A percentile compares a stretch with the other conserved stretches of the same genome.
Conservation (phyloP, 2,113 vertebrate genomes). For the Dipodomys ordii region DNA sequence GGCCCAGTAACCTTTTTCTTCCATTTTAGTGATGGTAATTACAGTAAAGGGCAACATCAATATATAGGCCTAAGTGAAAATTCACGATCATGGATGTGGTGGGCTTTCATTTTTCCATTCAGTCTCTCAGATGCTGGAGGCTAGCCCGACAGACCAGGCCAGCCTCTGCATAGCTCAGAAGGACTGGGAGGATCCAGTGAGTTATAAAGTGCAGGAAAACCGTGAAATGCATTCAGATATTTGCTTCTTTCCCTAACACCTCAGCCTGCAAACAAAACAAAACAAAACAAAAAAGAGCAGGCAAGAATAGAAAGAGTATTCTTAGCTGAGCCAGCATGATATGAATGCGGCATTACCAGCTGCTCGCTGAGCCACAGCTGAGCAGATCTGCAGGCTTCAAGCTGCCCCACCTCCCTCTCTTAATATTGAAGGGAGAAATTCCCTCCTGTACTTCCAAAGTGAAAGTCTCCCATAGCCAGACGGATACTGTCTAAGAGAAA, state of each 20-base stretch:
- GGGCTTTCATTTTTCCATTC: background rate
- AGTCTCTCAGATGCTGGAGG: background rate
- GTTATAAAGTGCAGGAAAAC: conserved; percentile 15
- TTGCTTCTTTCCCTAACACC: conserved; percentile 64
- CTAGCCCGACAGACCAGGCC: background rate
- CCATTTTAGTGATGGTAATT: background rate
- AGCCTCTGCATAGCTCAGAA: background rate
- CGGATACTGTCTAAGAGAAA: background rate
- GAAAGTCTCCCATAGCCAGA: conserved; percentile 6
- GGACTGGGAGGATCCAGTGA: background rate
- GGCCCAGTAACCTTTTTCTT: background rate
- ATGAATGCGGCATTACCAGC: conserved; percentile 71
- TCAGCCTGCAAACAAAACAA: conserved; percentile 76
- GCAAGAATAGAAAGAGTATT: conserved; percentile 80
- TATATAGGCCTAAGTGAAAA: background rate
- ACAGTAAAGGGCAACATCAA: rapidly evolving
- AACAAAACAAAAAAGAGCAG: conserved; percentile 73
- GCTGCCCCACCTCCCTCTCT: conserved; percentile 36
- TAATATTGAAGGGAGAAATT: conserved; percentile 33
- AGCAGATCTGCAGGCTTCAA: conserved; percentile 58
- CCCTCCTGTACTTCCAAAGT: background rate
- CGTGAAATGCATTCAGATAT: conserved; percentile 39
- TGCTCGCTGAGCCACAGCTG: conserved; percentile 69
- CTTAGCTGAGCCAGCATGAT: conserved; percentile 74
- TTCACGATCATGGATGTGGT: background rate